Evolutionary conservation across 2,113 vertebrate genomes (phyloP).

Genomic region (Stegostoma tigrinum): DNA sequence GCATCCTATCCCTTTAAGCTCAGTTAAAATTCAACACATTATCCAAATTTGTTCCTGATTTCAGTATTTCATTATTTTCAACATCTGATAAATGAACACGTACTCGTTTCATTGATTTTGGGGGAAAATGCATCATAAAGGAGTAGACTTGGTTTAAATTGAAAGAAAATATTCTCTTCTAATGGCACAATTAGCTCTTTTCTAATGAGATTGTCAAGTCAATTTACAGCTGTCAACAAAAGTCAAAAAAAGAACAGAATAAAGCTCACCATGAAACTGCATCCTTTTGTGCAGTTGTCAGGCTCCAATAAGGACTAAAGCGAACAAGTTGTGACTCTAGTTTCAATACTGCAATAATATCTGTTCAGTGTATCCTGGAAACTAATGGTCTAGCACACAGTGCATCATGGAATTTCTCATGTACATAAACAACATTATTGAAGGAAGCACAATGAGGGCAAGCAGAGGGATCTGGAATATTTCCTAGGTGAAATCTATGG

Average conservation of each 20-base stretch:
- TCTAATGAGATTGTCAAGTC: background rate
- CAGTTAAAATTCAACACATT: background rate
- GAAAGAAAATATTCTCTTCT: background rate
- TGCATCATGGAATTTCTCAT: background rate
- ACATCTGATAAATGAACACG: background rate
- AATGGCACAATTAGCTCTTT: background rate
- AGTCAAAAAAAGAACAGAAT: background rate
- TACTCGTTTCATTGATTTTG: background rate
- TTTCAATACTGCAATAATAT: background rate
- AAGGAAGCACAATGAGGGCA: background rate
- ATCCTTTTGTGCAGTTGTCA: background rate
- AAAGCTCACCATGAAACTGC: background rate
- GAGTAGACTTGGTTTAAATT: background rate
- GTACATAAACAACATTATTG: background rate
- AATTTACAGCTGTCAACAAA: background rate
- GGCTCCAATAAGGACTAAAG: background rate
- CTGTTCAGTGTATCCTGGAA: background rate
- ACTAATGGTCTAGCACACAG: background rate
- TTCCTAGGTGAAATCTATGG: background rate
- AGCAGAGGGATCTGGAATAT: background rate
- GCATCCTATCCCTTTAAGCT: background rate
- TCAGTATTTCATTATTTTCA: background rate
- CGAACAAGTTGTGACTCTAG: background rate
- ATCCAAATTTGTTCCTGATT: background rate
- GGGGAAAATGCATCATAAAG: background rate